Evolutionary conservation across 2,113 vertebrate genomes (phyloP).

Genomic region (Malurus melanocephalus): DNA sequence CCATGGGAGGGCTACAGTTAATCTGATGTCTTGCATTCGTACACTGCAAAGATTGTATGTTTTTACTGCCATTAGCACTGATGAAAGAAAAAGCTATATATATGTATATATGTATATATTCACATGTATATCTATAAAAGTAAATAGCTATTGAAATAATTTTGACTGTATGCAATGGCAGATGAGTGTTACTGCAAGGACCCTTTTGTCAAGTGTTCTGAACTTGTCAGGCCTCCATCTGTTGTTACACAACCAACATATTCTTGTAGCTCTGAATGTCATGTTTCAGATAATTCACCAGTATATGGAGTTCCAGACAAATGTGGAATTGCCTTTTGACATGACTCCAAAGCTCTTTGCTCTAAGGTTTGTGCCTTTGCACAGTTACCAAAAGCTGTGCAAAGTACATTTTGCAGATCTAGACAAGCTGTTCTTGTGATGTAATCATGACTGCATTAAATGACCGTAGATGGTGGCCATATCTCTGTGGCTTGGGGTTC

Average conservation of each 20-base stretch:
- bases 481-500: background rate
- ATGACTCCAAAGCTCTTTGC: background rate
- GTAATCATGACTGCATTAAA: background rate
- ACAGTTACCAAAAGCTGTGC: background rate
- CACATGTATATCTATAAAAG: background rate
- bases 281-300: background rate
- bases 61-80: background rate
- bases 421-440: background rate
- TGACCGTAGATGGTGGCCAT: background rate
- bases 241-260: background rate
- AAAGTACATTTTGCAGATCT: background rate
- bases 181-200: background rate
- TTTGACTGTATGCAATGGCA: background rate
- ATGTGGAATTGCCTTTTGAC: background rate
- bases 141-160: background rate
- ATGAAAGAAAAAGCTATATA: background rate
- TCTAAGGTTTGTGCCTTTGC: background rate
- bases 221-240: background rate
- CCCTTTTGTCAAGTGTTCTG: background rate
- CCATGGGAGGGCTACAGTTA: background rate
- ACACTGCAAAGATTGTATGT: background rate
- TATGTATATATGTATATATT: background rate
- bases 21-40: background rate
- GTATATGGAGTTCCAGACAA: background rate
- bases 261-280: background rate